Evolutionary conservation across 2,113 vertebrate genomes (phyloP), one percentile per base, ranked within the genome.

Genomic region (Cnemophilus loriae): DNA sequence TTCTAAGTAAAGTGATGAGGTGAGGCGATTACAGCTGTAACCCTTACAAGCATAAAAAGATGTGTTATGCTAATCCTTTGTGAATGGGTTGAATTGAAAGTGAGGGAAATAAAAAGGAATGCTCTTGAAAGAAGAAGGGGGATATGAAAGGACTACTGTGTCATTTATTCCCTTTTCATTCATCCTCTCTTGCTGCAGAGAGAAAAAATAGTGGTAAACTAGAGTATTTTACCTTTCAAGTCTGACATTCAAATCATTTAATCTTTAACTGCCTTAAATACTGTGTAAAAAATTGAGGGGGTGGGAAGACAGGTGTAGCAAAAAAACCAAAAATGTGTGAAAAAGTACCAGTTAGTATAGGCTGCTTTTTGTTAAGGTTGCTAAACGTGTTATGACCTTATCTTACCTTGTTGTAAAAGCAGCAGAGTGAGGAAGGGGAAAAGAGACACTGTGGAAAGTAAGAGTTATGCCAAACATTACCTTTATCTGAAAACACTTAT

Each of bases 11-110:
- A 95, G 93, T 95, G 94, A 87, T 95, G 93, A 96, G 92, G 90
- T 97, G 95, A 95, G 89, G 92, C 11, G 84, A 97, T 97, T 97
- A 96, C 86, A 91, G 95, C 89, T 95, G 92, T 97, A 96, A 96
- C 93, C 92, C 88, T 96, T 96, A 89, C 89, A 93, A 93, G 74
- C 86, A 92, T 90, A 93, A 91, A 97, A 96, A 88, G 93, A 94
- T 96, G 83, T 89, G 92, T 93, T 94, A 96, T 93, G 88, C 88
- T 97, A 96, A 96, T 93, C 94, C 83, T 94, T 95, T 96, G 90
- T 96, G 95, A 96, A 94, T 93, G 83, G 76, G 32, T 52, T 90
- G 83, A 92, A 97, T 95, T 93, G 92, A 92, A 96, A 96, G 86
- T 7, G 15, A 94, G 44, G 35, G 64, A 83, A 93, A 93, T 93